Base-by-base conservation (phyloP, 2,797 vertebrate species). In the Rhinophrynus dorsalis region DNA sequence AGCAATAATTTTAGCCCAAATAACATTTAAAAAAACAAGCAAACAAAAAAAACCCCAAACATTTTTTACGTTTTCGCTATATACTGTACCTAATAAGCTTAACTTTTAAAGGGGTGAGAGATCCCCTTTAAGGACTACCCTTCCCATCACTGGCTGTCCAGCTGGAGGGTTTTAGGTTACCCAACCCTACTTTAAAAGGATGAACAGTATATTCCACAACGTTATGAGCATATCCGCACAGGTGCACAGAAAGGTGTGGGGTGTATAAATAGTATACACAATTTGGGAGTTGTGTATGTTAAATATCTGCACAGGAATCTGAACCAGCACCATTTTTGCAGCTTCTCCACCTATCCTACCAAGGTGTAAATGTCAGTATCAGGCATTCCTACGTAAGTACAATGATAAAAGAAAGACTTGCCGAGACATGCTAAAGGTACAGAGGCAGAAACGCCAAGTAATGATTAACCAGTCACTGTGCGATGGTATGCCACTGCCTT, bases 251-350 rank as follows among this genome's bases (percentile, higher is more conserved):
- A n/a, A n/a, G 44, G 44, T 18, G 47, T 23, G 30, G 23, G 30
- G 29, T 33, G 10, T 7, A 32, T 37, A 18, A 61, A 20, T 33
- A 11, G 27, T 5, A 38, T 26, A 23, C 13, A 51, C 3, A 56
- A 40, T n/a, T 27, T 20, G 20, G 33, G n/a, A 61, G 26, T n/a
- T 7, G 1, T 21, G 29, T 3, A 13, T 17, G 11, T 40, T 17
- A 42, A 47, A 44, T 58, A 69, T 37, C 45, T 51, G 8, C 13
- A 18, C 3, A 54, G 67, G 58, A 69, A 69, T 69, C 27, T 51
- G 20, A 55, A 27, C 48, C 26, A 54, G 12, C 20, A 3, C 6
- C 20, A 40, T 55, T 69, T 51, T 52, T 29, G 24, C 12, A 20
- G 7, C 40, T 33, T 35, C 26, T 66, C 35, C 26, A 52, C 47